Evolutionary conservation across 1,140 invertebrate species (phyloP).

Genomic region (Diploscapter pachys): DNA sequence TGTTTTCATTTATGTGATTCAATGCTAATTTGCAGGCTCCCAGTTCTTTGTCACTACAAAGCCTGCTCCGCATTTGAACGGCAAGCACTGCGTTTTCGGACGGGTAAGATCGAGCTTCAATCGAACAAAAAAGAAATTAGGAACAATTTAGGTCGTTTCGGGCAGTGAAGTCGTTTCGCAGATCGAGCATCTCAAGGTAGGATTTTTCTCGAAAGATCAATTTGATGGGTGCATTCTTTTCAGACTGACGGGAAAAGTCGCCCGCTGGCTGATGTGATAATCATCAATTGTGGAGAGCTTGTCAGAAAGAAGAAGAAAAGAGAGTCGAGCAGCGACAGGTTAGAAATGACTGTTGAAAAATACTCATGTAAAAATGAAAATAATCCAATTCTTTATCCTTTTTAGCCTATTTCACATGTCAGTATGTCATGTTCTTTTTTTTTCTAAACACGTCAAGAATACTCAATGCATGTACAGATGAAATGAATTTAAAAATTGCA

Average conservation of each 20-base stretch:
- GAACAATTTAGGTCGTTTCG: slow-evolving; percentile 33
- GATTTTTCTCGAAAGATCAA: too few relatives aligned
- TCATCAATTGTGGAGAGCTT: slow-evolving; percentile 41
- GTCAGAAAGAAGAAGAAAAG: slow-evolving; percentile 24
- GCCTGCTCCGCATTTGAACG: slow-evolving; percentile 50
- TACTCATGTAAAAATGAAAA: not conserved
- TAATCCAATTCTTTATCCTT: slow-evolving; percentile 1
- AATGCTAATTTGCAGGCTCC: slow-evolving; percentile 64
- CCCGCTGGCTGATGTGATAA: slow-evolving; percentile 40
- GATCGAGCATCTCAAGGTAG: slow-evolving; percentile 42
- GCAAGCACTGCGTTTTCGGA: slow-evolving; percentile 48
- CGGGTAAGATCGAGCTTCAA: slow-evolving; percentile 19
- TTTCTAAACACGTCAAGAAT: too few relatives aligned
- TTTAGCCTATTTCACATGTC: not conserved
- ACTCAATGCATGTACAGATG: too few relatives aligned
- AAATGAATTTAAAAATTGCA: not conserved
- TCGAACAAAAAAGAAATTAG: not conserved
- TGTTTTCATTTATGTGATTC: too few relatives aligned
- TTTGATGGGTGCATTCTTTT: too few relatives aligned
- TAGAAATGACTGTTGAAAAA: not conserved
- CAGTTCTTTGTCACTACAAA: slow-evolving; percentile 94
- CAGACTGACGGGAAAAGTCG: slow-evolving; percentile 31
- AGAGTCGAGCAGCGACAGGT: not conserved
- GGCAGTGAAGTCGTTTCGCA: slow-evolving; percentile 43
- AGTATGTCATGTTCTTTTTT: too few relatives aligned